phyloP scores from a whole-genome alignment of 2,888 invertebrate species.

The Portevinia maculata region DNA sequence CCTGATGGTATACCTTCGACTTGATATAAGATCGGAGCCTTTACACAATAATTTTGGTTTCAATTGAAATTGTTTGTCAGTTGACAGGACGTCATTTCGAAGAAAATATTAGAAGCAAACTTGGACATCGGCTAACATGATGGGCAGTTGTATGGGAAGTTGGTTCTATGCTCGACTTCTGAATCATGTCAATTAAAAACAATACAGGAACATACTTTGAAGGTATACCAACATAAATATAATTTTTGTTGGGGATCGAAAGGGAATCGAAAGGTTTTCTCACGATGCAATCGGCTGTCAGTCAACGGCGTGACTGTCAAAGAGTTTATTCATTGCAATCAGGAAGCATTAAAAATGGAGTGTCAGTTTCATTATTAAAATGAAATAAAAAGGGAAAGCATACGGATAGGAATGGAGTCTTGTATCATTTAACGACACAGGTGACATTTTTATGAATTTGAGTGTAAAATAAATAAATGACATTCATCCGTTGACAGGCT shows the following conservation, averaged over 20 bases:
- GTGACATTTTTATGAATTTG: conserved; percentile 21
- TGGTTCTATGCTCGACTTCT: conserved; percentile 31
- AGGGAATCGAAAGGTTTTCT: conserved; percentile 43
- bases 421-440: conserved; percentile 10
- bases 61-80: conserved; percentile 1
- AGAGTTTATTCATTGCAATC: conserved; percentile 49
- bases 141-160: conserved; percentile 24
- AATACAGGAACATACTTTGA: neutral
- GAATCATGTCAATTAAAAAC: conserved; percentile 57
- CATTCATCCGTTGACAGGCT: conserved; percentile 13
- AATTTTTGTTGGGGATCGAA: conserved; percentile 4
- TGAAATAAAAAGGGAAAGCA: conserved; percentile 24
- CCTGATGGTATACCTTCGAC: no score
- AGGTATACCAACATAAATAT: neutral
- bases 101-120: conserved; percentile 23
- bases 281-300: neutral
- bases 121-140: conserved; percentile 19
- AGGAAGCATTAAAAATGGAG: conserved; percentile 52
- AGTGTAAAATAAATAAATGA: conserved; percentile 15
- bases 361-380: conserved; percentile 40
- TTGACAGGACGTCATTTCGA: conserved; percentile 45
- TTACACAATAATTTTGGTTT: conserved; percentile 26
- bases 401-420: neutral
- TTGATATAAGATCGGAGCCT: conserved; percentile 29
- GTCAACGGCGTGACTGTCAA: conserved; percentile 57